These are phyloP conservation scores for Drosophila buzzatii DNA, from an alignment of 2,888 invertebrate species.

Conservation along the genomic window DNA sequence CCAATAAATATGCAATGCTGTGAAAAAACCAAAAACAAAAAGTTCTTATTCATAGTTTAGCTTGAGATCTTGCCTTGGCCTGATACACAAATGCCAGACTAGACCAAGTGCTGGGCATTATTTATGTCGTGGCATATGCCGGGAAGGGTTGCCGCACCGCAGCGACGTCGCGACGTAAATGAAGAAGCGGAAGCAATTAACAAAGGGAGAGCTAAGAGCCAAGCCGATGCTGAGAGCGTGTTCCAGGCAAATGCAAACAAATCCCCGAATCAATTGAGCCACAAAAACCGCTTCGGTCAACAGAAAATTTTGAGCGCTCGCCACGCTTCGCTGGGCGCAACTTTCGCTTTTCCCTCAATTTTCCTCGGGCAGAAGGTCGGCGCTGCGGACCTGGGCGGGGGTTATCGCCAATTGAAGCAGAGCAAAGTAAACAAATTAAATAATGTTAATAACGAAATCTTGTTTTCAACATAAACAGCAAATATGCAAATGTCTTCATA, in stretches of 20 bases:
- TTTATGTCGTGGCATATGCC: slow-evolving; percentile 42
- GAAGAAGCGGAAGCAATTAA: slow-evolving; percentile 10
- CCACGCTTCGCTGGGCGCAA: slow-evolving; percentile 47
- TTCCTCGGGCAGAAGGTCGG: neutral
- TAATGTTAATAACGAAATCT: slow-evolving; percentile 79
- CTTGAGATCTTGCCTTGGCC: neutral
- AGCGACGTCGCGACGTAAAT: neutral
- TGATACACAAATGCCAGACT: slow-evolving; percentile 42
- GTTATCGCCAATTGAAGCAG: slow-evolving; percentile 38
- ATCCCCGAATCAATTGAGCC: slow-evolving; percentile 44
- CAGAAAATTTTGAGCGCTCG: slow-evolving; percentile 50
- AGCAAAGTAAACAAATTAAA: slow-evolving; percentile 76
- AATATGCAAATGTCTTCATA: slow-evolving; percentile 77
- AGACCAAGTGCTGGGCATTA: slow-evolving; percentile 65
- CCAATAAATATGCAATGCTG: neutral
- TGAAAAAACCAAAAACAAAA: no score
- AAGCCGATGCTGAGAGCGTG: neutral
- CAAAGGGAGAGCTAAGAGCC: neutral
- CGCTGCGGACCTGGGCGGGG: neutral
- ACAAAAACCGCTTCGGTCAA: slow-evolving; percentile 71
- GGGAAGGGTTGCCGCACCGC: neutral
- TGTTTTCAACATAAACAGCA: slow-evolving; percentile 78
- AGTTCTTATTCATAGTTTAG: neutral
- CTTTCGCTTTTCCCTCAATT: slow-evolving; percentile 43
- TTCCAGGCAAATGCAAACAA: slow-evolving; percentile 34